phyloP scores from a whole-genome alignment of 2,113 vertebrate species.

The Rostratula benghalensis region DNA sequence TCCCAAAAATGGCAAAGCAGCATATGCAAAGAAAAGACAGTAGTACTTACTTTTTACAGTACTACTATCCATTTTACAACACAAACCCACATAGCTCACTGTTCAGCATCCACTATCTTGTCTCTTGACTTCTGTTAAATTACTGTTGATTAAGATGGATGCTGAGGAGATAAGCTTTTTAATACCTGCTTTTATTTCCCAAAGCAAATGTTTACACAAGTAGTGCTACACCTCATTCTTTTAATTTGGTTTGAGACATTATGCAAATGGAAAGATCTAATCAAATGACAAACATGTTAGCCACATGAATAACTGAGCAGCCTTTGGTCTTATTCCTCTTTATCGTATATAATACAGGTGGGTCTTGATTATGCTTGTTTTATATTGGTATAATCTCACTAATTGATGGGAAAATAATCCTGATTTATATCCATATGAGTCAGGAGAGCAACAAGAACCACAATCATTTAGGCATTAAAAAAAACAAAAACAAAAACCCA shows the following conservation, averaged over 20 bases:
- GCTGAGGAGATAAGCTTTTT: conserved; percentile 17
- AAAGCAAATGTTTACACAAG: background rate
- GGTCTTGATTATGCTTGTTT: background rate
- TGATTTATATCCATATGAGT: background rate
- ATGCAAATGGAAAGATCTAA: conserved; percentile 52
- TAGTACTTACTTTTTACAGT: background rate
- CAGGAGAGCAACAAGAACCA: conserved; percentile 13
- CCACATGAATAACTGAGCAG: background rate
- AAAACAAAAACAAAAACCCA: background rate
- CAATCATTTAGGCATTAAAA: background rate
- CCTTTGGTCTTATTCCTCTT: background rate
- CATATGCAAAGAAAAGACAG: background rate
- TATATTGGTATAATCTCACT: background rate
- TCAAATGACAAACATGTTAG: background rate
- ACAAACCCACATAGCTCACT: background rate
- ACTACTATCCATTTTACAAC: background rate
- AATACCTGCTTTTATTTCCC: conserved; percentile 8
- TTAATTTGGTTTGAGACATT: background rate
- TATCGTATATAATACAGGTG: background rate
- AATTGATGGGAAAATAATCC: conserved; percentile 17
- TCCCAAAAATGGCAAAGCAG: background rate
- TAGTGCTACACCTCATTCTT: background rate
- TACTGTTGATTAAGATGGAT: background rate
- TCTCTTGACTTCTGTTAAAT: background rate
- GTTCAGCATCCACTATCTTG: background rate